A percentile compares a stretch with the other conserved stretches of the same genome.
phyloP scores from a whole-genome alignment of 23 tunicate genomes.

The Phallusia fumigata region DNA sequence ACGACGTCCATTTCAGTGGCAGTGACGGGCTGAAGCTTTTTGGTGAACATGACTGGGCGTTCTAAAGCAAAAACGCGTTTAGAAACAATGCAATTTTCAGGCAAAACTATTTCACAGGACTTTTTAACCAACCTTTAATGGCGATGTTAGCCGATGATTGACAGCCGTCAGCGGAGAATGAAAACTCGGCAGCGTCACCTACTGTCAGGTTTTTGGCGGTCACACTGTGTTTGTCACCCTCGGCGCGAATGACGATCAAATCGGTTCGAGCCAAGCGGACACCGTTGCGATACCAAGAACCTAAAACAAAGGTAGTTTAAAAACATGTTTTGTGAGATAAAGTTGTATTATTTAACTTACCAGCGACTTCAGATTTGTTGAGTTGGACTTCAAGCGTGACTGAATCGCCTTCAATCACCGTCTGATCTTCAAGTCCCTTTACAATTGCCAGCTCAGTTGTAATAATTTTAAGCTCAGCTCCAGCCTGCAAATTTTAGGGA shows the following conservation, averaged over 20 bases:
- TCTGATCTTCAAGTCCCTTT: slow-evolving; percentile 34
- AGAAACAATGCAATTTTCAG: neutral
- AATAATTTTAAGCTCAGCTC: slow-evolving; percentile 34
- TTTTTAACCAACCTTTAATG: slow-evolving; percentile 46
- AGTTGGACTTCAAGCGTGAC: slow-evolving; percentile 62
- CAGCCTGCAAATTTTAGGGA: slow-evolving; percentile 35
- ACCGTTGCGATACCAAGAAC: slow-evolving; percentile 88
- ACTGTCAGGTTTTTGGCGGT: slow-evolving; percentile 44
- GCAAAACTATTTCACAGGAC: neutral
- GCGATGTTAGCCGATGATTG: slow-evolving; percentile 52
- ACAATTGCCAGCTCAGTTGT: slow-evolving; percentile 54
- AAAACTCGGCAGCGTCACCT: slow-evolving; percentile 66
- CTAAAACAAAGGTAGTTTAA: slow-evolving; percentile 19
- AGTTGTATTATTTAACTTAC: slow-evolving; percentile 34
- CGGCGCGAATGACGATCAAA: slow-evolving; percentile 53
- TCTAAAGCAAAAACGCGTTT: slow-evolving; percentile 35
- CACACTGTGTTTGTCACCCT: slow-evolving; percentile 56
- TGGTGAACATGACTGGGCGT: slow-evolving; percentile 71
- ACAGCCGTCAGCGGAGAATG: slow-evolving; percentile 62
- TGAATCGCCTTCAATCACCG: slow-evolving; percentile 53
- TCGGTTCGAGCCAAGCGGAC: slow-evolving; percentile 79
- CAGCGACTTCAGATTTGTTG: slow-evolving; percentile 60
- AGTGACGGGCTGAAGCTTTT: slow-evolving; percentile 65
- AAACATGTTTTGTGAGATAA: neutral
- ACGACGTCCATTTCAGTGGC: slow-evolving; percentile 74